Evolutionary conservation across 2,797 vertebrate genomes (phyloP).

Genomic region (Falco berigora): DNA sequence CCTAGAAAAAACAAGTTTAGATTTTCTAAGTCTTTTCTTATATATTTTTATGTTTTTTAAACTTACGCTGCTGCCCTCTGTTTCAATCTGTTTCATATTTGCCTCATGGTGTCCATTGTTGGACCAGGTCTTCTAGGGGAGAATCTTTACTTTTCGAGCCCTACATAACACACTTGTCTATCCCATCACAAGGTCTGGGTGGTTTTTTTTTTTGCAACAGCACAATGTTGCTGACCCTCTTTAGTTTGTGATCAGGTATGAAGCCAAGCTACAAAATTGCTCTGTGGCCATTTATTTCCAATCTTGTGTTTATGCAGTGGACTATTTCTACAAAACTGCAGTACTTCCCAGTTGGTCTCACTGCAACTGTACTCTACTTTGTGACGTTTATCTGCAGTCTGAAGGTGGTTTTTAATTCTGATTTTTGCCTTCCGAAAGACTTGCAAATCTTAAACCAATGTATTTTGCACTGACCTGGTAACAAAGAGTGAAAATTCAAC

Average conservation of each 20-base stretch:
- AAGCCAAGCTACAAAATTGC: not conserved
- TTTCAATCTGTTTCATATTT: not conserved
- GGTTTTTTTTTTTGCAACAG: not conserved
- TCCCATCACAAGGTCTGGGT: not conserved
- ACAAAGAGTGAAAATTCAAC: not conserved
- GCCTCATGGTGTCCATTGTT: not conserved
- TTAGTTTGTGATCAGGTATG: not conserved
- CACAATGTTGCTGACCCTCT: rapidly evolving
- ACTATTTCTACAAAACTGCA: not conserved
- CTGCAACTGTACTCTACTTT: not conserved
- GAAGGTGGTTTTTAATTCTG: not conserved
- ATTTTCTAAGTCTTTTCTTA: not conserved
- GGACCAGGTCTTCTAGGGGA: not conserved
- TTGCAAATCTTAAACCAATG: not conserved
- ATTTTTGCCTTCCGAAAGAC: not conserved
- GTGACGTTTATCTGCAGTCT: not conserved
- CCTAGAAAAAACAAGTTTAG: not conserved
- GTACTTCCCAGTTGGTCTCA: not conserved
- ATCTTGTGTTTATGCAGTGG: not conserved
- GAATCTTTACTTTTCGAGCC: not conserved
- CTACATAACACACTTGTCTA: rapidly evolving
- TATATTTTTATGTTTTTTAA: not conserved
- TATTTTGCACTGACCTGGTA: not conserved
- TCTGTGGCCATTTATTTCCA: not conserved
- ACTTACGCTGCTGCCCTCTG: not conserved